Conservation (phyloP, 2,888 invertebrate genomes). For the Tetragonula carbonaria region DNA sequence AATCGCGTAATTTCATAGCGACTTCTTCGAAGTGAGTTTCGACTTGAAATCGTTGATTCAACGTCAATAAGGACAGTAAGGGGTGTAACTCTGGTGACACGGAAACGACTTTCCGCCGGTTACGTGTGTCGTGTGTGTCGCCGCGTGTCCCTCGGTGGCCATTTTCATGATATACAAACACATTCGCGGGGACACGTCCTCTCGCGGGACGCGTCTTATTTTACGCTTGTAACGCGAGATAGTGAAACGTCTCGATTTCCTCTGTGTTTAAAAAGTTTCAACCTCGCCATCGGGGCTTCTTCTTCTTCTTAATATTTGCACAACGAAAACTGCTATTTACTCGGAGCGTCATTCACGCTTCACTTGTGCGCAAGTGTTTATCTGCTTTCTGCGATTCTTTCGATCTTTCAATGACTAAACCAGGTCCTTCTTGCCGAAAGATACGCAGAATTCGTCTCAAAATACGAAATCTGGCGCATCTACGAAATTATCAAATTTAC, state of each 20-base stretch:
- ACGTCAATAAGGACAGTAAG: not conserved
- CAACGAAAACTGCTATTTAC: not conserved
- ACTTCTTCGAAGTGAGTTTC: too few species aligned
- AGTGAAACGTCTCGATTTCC: constrained; percentile 3
- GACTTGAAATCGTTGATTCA: not conserved
- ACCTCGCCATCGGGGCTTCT: too few species aligned
- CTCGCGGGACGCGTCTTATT: constrained; percentile 59
- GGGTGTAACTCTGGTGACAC: not conserved
- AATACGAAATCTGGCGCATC: too few species aligned
- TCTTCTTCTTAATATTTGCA: not conserved
- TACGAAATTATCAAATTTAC: too few species aligned
- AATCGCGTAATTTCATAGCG: too few species aligned
- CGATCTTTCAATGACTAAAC: too few species aligned
- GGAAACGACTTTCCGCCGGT: constrained; percentile 21
- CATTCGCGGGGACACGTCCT: constrained; percentile 65
- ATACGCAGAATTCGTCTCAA: too few species aligned
- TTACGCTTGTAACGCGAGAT: constrained; percentile 18
- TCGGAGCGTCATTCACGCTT: not conserved
- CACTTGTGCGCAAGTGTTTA: not conserved
- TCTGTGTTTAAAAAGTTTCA: constrained; percentile 18
- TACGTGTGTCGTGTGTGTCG: not conserved
- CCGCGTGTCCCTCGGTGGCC: constrained; percentile 26
- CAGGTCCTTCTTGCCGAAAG: too few species aligned
- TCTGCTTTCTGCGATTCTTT: too few species aligned
- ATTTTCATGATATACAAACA: constrained; percentile 70